Evolutionary conservation across 2,113 vertebrate species (phyloP).

Genomic region (Origma solitaria): DNA sequence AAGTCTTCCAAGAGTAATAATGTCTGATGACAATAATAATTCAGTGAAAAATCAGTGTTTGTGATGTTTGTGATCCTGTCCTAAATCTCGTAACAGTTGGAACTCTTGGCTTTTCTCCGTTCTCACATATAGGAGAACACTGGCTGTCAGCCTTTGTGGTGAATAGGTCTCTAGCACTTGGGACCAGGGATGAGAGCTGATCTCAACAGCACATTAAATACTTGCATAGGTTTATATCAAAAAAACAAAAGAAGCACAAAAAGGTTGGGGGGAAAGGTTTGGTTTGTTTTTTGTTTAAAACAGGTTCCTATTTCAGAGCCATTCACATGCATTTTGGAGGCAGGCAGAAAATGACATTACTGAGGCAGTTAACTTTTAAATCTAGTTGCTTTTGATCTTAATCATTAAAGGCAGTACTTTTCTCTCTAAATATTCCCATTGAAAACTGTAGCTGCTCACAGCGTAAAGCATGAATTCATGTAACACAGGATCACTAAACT

Average conservation of each 20-base stretch:
- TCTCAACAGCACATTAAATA: background rate
- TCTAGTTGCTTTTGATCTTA: background rate
- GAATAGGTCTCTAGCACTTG: background rate
- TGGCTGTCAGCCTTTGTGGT: background rate
- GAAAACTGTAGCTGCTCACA: background rate
- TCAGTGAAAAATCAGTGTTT: background rate
- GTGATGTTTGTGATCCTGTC: background rate
- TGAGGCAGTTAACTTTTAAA: background rate
- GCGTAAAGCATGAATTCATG: background rate
- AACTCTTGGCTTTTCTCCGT: background rate
- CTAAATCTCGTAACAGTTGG: background rate
- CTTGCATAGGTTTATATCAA: background rate
- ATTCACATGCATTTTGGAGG: background rate
- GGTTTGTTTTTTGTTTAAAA: background rate
- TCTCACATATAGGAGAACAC: background rate
- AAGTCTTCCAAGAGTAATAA: background rate
- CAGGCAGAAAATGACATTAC: background rate
- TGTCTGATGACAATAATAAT: background rate
- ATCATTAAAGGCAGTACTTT: background rate
- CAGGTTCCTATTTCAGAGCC: background rate
- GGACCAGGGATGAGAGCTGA: background rate
- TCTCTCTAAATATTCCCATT: background rate
- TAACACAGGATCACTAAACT: background rate
- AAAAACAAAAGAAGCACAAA: background rate
- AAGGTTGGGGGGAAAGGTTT: rapidly evolving